These are phyloP conservation scores for Magallana angulata DNA, from an alignment of 1,140 invertebrate genomes.

Conservation along the genomic window DNA sequence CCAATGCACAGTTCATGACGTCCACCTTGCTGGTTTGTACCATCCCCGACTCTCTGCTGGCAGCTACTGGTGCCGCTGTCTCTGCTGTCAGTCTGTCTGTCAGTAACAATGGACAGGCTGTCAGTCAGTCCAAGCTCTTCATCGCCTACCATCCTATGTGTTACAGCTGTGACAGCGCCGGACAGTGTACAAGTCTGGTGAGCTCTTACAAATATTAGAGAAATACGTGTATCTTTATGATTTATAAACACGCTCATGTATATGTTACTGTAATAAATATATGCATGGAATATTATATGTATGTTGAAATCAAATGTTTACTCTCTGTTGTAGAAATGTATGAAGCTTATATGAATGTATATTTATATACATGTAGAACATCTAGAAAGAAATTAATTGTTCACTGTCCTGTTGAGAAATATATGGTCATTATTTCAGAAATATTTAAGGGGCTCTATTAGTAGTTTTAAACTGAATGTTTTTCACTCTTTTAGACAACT, in stretches of 20 bases:
- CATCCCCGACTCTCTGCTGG: background rate
- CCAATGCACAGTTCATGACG: conserved; percentile 3
- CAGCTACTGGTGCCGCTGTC: background rate
- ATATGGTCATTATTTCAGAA: too few species aligned
- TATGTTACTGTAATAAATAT: too few species aligned
- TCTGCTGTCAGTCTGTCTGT: conserved; percentile 28
- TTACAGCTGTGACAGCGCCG: conserved; percentile 14
- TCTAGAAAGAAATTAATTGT: too few species aligned
- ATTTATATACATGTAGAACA: too few species aligned
- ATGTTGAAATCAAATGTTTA: too few species aligned
- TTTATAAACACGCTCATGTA: background rate
- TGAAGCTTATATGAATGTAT: too few species aligned
- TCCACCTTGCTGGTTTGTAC: conserved; percentile 18
- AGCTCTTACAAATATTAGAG: background rate
- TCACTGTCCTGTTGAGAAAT: too few species aligned
- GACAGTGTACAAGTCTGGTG: background rate
- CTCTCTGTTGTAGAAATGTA: too few species aligned
- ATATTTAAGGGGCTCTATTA: too few species aligned
- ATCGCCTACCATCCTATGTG: conserved; percentile 28
- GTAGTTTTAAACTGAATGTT: background rate
- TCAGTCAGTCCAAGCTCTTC: background rate
- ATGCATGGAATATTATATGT: too few species aligned
- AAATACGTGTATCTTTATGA: background rate
- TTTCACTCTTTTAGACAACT: conserved; percentile 5
- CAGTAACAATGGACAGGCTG: background rate